Evolutionary conservation across 2,113 vertebrate species (phyloP).

Genomic region (Pterocles orientalis): DNA sequence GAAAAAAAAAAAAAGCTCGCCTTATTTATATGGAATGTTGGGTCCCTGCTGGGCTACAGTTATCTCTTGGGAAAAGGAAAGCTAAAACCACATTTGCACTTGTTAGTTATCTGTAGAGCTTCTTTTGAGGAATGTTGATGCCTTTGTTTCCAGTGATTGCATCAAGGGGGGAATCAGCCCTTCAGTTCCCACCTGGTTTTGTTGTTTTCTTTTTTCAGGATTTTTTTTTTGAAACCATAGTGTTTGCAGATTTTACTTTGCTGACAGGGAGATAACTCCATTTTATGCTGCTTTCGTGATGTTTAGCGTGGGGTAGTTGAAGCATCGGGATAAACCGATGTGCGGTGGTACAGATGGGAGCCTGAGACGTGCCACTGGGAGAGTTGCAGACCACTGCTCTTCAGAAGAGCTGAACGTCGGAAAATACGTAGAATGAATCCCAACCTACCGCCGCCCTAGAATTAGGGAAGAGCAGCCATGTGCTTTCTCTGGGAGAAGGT

Average conservation of each 20-base stretch:
- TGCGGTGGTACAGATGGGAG: neutral
- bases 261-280: conserved; percentile 24
- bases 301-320: neutral
- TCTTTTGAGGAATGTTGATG: conserved; percentile 4
- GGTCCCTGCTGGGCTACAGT: conserved; percentile 41
- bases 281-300: conserved; percentile 28
- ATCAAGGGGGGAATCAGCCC: neutral
- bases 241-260: conserved; percentile 14
- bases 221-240: neutral
- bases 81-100: conserved; percentile 46
- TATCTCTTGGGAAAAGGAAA: conserved; percentile 47
- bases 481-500: conserved; percentile 73
- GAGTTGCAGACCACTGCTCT: neutral
- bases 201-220: neutral
- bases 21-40: conserved; percentile 74
- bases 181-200: neutral
- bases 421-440: neutral
- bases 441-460: neutral
- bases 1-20: conserved; percentile 67
- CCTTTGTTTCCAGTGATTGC: conserved; percentile 9
- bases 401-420: neutral
- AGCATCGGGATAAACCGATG: neutral
- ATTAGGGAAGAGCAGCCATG: neutral
- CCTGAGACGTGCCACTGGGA: neutral
- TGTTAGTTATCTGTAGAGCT: neutral